These are phyloP conservation scores for Halictus ligatus DNA, from an alignment of 2,888 invertebrate species.

Conservation along the genomic window DNA sequence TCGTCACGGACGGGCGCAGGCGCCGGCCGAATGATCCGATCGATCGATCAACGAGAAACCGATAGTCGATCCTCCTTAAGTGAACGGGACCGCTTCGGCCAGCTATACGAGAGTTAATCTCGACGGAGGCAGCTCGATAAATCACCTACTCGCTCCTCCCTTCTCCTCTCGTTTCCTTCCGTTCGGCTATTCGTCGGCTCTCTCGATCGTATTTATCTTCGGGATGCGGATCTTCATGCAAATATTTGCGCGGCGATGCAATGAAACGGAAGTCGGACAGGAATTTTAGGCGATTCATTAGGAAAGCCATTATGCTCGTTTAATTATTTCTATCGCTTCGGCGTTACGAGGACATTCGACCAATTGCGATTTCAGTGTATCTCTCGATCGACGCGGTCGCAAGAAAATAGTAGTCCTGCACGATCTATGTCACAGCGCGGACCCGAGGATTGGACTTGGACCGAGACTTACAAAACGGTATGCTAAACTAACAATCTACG, in stretches of 20 bases:
- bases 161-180: not conserved
- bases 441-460: no score
- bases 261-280: not conserved
- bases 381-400: no score
- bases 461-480: no score
- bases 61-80: conserved; percentile 57
- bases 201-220: not conserved
- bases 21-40: conserved; percentile 57
- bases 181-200: not conserved
- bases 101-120: conserved; percentile 62
- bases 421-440: no score
- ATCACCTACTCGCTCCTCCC: conserved; percentile 51
- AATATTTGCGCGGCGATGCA: not conserved
- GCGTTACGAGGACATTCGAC: no score
- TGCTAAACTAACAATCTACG: no score
- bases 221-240: not conserved
- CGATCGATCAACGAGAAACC: conserved; percentile 60
- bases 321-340: not conserved
- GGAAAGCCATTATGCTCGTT: not conserved
- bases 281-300: not conserved
- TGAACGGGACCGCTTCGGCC: conserved; percentile 28
- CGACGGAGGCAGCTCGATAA: conserved; percentile 61
- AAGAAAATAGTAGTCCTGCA: no score
- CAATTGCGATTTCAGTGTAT: no score
- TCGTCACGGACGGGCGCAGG: conserved; percentile 34